phyloP scores from a whole-genome alignment of 1,140 invertebrate species.

The Tetragnatha versicolor region DNA sequence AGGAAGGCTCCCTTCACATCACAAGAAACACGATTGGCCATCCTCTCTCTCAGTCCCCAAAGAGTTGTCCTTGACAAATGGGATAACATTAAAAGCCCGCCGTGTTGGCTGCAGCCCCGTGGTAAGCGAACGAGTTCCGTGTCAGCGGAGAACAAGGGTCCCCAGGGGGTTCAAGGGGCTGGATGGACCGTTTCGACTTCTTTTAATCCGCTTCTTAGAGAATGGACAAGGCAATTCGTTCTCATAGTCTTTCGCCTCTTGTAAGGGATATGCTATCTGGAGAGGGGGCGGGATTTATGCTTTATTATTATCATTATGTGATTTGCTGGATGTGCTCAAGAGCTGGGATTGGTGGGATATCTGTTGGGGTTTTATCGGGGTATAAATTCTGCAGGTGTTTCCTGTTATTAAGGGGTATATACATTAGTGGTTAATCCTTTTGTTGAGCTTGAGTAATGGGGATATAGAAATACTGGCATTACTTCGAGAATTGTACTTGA shows the following conservation, averaged over 20 bases:
- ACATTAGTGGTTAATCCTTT: no score
- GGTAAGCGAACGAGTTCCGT: slow-evolving; percentile 45
- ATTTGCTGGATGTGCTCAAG: no score
- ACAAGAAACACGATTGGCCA: slow-evolving; percentile 35
- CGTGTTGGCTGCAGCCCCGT: slow-evolving; percentile 31
- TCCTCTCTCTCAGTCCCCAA: slow-evolving; percentile 9
- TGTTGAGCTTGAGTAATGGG: no score
- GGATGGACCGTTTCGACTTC: slow-evolving; percentile 48
- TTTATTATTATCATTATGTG: no score
- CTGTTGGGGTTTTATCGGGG: no score
- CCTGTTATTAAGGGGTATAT: no score
- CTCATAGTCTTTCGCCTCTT: slow-evolving; percentile 5
- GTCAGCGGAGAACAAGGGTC: slow-evolving; percentile 33
- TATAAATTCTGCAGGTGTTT: no score
- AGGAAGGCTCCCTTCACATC: slow-evolving; percentile 6
- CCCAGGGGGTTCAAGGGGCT: neutral
- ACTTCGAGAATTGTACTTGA: no score
- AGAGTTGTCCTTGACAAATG: slow-evolving; percentile 41
- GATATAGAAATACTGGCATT: no score
- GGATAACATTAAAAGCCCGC: slow-evolving; percentile 50
- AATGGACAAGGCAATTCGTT: slow-evolving; percentile 39
- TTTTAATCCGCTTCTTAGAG: slow-evolving; percentile 46
- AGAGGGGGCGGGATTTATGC: no score
- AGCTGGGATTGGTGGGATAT: no score
- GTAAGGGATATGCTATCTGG: neutral